phyloP scores from a whole-genome alignment of 2,113 vertebrate species.

The Zeus faber region DNA sequence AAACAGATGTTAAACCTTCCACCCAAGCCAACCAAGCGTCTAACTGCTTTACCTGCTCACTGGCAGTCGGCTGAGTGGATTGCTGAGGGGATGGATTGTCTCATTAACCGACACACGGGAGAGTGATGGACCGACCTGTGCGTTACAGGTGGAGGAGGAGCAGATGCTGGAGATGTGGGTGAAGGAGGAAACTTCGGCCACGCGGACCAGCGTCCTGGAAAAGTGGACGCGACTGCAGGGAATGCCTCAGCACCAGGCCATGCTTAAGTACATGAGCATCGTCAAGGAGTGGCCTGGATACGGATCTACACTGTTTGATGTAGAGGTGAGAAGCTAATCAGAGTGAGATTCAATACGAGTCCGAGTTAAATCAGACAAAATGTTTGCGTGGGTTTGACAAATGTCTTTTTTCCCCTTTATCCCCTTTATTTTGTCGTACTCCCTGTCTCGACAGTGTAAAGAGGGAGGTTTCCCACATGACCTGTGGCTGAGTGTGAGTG shows the following conservation, averaged over 20 bases:
- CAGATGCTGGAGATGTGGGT: constrained; percentile 96
- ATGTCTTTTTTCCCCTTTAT: background rate
- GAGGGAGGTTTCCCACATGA: constrained; percentile 93
- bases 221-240: constrained; percentile 89
- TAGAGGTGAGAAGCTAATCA: constrained; percentile 77
- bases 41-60: too few relatives aligned
- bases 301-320: constrained; percentile 90
- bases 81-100: too few relatives aligned
- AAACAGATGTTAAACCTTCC: too few relatives aligned
- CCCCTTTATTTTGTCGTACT: background rate
- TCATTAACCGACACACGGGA: too few relatives aligned
- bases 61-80: too few relatives aligned
- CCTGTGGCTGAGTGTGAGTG: constrained; percentile 88
- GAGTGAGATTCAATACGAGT: too few relatives aligned
- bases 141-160: constrained; percentile 82
- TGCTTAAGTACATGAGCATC: constrained; percentile 90
- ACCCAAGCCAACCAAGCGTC: too few relatives aligned
- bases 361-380: too few relatives aligned
- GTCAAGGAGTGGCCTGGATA: constrained; percentile 92
- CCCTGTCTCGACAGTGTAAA: constrained; percentile 80
- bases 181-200: constrained; percentile 91
- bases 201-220: constrained; percentile 83
- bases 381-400: too few relatives aligned
- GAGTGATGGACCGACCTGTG: background rate
- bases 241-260: constrained; percentile 88